These are phyloP conservation scores for Pseudorectes ferrugineus DNA, from an alignment of 2,113 vertebrate genomes.

Conservation along the genomic window DNA sequence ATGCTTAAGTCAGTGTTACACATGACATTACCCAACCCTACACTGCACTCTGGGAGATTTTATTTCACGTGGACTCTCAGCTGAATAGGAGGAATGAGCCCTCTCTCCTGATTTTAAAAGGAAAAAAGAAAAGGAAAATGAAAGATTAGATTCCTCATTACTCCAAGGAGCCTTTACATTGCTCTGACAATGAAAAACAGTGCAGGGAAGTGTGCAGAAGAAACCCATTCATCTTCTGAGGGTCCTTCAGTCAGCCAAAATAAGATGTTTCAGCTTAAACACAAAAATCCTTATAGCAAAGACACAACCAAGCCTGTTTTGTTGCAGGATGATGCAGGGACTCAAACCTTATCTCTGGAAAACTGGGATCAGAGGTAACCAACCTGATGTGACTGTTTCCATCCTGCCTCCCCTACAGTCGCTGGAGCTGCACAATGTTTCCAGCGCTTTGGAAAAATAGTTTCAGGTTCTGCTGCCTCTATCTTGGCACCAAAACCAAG, in stretches of 20 bases:
- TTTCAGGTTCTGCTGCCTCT: conserved; percentile 58
- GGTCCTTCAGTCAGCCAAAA: neutral
- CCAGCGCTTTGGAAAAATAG: conserved; percentile 64
- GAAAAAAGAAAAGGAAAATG: neutral
- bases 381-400: conserved; percentile 51
- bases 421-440: conserved; percentile 47
- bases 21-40: conserved; percentile 5
- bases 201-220: neutral
- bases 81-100: neutral
- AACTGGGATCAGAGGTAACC: conserved; percentile 25
- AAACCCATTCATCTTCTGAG: neutral
- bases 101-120: neutral
- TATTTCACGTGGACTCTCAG: neutral
- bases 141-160: neutral
- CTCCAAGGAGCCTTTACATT: neutral
- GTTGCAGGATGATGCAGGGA: neutral
- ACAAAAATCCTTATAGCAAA: neutral
- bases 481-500: conserved; percentile 63
- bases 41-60: neutral
- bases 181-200: neutral
- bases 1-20: conserved; percentile 2
- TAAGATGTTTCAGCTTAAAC: neutral
- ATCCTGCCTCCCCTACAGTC: conserved; percentile 26
- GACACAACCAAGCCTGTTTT: neutral
- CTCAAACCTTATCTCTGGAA: conserved; percentile 41